These are phyloP conservation scores for Gadus macrocephalus DNA, from an alignment of 2,113 vertebrate genomes.

Conservation along the genomic window DNA sequence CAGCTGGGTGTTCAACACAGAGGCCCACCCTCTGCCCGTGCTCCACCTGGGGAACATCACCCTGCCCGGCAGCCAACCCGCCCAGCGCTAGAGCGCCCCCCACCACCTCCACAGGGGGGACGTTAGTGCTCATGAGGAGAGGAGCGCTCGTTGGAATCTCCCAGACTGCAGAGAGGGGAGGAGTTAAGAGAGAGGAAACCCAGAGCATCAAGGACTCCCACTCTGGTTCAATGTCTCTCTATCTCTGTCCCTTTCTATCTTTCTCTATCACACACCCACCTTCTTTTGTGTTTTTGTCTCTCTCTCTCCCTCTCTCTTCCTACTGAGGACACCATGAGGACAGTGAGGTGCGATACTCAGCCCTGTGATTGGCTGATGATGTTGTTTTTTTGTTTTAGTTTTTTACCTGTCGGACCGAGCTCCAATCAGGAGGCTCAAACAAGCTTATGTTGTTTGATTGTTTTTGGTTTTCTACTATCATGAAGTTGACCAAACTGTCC, in stretches of 20 bases:
- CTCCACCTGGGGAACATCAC: constrained; percentile 93
- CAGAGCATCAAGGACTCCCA: not conserved
- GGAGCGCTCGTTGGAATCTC: not conserved
- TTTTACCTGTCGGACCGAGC: constrained; percentile 35
- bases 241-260: constrained; percentile 15
- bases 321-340: constrained; percentile 28
- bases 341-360: constrained; percentile 40
- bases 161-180: constrained; percentile 16
- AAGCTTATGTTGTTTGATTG: constrained; percentile 1
- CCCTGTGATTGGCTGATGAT: constrained; percentile 27
- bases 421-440: constrained; percentile 26
- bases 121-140: not conserved
- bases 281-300: constrained; percentile 8
- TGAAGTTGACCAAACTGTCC: constrained; percentile 55
- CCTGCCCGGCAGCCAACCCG: constrained; percentile 84
- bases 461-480: constrained; percentile 29
- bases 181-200: not conserved
- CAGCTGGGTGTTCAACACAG: constrained; percentile 97
- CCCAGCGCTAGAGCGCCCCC: constrained; percentile 74
- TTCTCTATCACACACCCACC: constrained; percentile 18
- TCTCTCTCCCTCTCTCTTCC: constrained; percentile 1
- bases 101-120: constrained; percentile 17
- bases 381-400: not conserved
- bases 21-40: constrained; percentile 94
- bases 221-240: constrained; percentile 15